Evolutionary conservation across 2,888 invertebrate species (phyloP).

Genomic region (Clepsis dumicolana): DNA sequence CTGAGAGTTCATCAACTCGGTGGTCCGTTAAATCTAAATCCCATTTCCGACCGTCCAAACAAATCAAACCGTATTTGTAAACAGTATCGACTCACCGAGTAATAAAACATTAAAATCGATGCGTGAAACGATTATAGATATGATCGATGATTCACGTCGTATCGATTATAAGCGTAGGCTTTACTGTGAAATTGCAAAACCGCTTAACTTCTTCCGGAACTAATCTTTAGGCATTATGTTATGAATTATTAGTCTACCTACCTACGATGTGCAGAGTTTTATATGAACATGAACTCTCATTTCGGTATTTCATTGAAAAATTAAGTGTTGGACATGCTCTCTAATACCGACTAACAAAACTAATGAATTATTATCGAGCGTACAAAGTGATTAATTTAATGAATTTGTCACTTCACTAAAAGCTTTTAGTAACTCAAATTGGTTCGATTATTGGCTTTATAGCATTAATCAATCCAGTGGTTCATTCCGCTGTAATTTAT

Average conservation of each 20-base stretch:
- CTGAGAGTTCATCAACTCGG: constrained; percentile 43
- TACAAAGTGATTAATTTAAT: neutral
- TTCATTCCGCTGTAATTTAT: constrained; percentile 11
- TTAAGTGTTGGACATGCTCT: neutral
- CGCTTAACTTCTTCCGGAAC: constrained; percentile 64
- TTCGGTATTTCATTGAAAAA: neutral
- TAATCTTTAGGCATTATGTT: constrained; percentile 44
- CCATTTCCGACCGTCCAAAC: constrained; percentile 58
- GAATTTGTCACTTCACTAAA: constrained; percentile 6
- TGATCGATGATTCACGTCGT: constrained; percentile 62
- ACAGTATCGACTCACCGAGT: constrained; percentile 53
- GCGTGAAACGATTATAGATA: constrained; percentile 63
- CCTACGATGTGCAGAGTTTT: neutral
- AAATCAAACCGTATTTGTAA: constrained; percentile 59
- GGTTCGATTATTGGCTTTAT: constrained; percentile 10
- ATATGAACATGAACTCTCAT: neutral
- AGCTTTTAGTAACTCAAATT: constrained; percentile 24
- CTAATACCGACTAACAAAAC: neutral
- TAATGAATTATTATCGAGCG: neutral
- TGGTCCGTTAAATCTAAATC: constrained; percentile 59
- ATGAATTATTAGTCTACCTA: constrained; percentile 3
- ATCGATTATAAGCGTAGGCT: constrained; percentile 66
- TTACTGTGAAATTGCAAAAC: constrained; percentile 68
- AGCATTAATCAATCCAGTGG: constrained; percentile 18
- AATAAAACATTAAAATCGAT: constrained; percentile 61